A percentile compares a stretch with the other conserved stretches of the same genome.
Evolutionary conservation across 2,113 vertebrate species (phyloP).

Genomic region (Clarias macrocephalus): DNA sequence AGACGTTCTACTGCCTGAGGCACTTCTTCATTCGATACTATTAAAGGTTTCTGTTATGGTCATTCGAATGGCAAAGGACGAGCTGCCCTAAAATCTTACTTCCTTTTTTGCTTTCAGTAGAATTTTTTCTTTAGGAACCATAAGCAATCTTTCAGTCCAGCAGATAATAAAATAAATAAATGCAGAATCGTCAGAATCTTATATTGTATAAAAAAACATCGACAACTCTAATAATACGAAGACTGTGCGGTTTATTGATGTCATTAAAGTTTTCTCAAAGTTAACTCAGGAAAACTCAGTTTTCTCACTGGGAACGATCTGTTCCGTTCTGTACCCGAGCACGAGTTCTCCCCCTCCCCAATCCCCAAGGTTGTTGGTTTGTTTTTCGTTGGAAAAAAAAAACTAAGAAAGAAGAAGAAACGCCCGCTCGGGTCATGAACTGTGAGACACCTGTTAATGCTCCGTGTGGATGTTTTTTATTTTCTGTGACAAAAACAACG

Average conservation of each 20-base stretch:
- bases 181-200: background rate
- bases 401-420: too few species aligned
- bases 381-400: too few species aligned
- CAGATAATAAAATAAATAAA: background rate
- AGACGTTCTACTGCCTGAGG: background rate
- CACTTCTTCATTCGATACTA: background rate
- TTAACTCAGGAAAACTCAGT: too few species aligned
- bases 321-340: too few species aligned
- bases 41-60: background rate
- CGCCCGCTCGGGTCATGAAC: too few species aligned
- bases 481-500: too few species aligned
- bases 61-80: background rate
- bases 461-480: too few species aligned
- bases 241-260: background rate
- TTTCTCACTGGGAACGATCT: too few species aligned
- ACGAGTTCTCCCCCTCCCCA: too few species aligned
- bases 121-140: background rate
- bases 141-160: background rate
- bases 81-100: background rate
- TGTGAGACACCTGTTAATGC: too few species aligned
- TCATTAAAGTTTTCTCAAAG: background rate
- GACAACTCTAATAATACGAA: background rate
- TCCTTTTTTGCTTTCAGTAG: slow-evolving; percentile 2
- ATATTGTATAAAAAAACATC: background rate
- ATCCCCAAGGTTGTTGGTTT: too few species aligned